Percentiles rank a stretch among this genome's conserved stretches.
Conservation (phyloP, 2,113 vertebrate genomes). For the Vidua macroura region DNA sequence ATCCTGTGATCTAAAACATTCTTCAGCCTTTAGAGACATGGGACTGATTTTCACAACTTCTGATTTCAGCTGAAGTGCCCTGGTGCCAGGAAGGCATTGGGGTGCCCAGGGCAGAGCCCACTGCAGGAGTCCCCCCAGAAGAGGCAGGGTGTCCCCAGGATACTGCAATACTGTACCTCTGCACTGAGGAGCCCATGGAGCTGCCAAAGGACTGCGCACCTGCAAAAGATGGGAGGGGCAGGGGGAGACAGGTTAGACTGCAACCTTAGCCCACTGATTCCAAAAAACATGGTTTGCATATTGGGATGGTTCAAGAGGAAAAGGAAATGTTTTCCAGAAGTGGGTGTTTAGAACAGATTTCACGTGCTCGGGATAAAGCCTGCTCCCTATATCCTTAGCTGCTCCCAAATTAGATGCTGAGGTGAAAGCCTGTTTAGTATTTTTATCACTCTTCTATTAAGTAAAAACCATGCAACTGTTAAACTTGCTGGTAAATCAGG, state of each 20-base stretch:
- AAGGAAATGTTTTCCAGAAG: neutral
- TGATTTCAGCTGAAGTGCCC: neutral
- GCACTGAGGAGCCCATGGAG: slow-evolving; percentile 76
- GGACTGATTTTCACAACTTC: neutral
- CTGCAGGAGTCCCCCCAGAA: neutral
- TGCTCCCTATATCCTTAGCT: neutral
- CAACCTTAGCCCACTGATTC: neutral
- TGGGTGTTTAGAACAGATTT: neutral
- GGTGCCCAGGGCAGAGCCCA: neutral
- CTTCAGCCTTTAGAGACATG: neutral
- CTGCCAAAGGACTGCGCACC: slow-evolving; percentile 75
- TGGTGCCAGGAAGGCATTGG: neutral
- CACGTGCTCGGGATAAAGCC: neutral
- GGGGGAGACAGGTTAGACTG: neutral
- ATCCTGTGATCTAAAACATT: neutral
- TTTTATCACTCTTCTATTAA: neutral
- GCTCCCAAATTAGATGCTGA: neutral
- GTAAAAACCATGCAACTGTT: neutral
- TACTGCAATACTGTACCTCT: slow-evolving; percentile 78
- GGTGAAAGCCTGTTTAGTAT: neutral
- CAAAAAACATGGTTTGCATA: neutral
- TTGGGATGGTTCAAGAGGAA: neutral
- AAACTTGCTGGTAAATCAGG: neutral
- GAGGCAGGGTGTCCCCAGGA: neutral
- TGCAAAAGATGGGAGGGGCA: slow-evolving; percentile 59